phyloP scores from a whole-genome alignment of 2,113 vertebrate genomes.

The Gadus chalcogrammus region DNA sequence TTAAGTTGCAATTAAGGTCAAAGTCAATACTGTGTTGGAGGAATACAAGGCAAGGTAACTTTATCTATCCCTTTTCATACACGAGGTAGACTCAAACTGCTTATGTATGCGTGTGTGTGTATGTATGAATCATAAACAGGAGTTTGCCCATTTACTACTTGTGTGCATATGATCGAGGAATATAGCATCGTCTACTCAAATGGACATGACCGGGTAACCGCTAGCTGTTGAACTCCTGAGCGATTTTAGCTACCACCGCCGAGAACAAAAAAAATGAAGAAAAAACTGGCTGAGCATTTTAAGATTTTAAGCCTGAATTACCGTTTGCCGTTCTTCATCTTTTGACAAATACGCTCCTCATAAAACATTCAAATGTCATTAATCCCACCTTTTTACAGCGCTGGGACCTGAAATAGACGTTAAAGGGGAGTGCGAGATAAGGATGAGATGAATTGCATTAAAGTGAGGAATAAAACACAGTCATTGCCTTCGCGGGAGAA shows the following conservation, averaged over 20 bases:
- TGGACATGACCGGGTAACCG: slow-evolving; percentile 59
- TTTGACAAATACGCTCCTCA: slow-evolving; percentile 35
- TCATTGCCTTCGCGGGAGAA: too few relatives aligned
- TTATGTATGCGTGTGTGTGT: too few relatives aligned
- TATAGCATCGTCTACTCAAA: slow-evolving; percentile 21
- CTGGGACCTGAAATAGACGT: slow-evolving; percentile 31
- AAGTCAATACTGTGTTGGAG: too few relatives aligned
- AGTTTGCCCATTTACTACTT: too few relatives aligned
- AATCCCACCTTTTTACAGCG: slow-evolving; percentile 33
- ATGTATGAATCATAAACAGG: too few relatives aligned
- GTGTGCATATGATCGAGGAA: too few relatives aligned
- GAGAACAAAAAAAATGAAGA: slow-evolving; percentile 31
- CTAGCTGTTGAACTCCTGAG: slow-evolving; percentile 58
- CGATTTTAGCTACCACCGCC: slow-evolving; percentile 51
- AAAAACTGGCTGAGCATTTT: slow-evolving; percentile 58
- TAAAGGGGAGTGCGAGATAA: slow-evolving; percentile 2
- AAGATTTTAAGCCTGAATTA: slow-evolving; percentile 55
- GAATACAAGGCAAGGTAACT: too few relatives aligned
- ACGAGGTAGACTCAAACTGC: too few relatives aligned
- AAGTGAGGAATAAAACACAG: slow-evolving; percentile 4
- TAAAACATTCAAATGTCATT: slow-evolving; percentile 45
- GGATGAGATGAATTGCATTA: slow-evolving; percentile 14
- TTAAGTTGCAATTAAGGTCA: too few relatives aligned
- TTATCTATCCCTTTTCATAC: too few relatives aligned
- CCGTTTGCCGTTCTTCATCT: slow-evolving; percentile 34